These are phyloP conservation scores for Temnothorax unifasciatus DNA, from an alignment of 2,888 invertebrate genomes.

Conservation along the genomic window DNA sequence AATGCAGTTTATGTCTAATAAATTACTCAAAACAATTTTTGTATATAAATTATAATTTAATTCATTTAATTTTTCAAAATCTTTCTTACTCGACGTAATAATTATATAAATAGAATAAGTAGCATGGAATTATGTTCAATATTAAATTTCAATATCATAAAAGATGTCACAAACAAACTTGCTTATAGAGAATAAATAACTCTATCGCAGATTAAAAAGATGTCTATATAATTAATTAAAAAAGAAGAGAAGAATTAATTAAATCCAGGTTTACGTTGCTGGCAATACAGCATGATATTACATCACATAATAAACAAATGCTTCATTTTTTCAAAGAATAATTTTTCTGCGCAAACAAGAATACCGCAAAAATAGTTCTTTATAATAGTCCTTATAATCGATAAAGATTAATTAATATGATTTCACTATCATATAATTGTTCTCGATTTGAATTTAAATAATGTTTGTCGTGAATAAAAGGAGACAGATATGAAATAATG, in stretches of 20 bases:
- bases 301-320: background rate
- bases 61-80: background rate
- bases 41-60: background rate
- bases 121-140: background rate
- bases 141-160: background rate
- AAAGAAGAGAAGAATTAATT: slow-evolving; percentile 20
- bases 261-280: slow-evolving; percentile 8
- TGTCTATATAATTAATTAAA: slow-evolving; percentile 28
- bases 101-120: background rate
- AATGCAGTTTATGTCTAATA: background rate
- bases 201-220: background rate
- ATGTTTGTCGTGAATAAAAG: background rate
- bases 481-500: slow-evolving; percentile 14
- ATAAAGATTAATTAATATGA: slow-evolving; percentile 32
- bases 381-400: background rate
- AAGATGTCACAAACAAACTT: background rate
- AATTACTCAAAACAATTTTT: background rate
- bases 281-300: background rate
- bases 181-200: background rate
- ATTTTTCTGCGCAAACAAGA: background rate
- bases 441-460: slow-evolving; percentile 12
- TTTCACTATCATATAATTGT: background rate
- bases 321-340: background rate
- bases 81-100: slow-evolving; percentile 17
- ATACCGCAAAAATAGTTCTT: background rate